These are phyloP conservation scores for Dromas ardeola DNA, from an alignment of 2,113 vertebrate genomes.

Conservation along the genomic window DNA sequence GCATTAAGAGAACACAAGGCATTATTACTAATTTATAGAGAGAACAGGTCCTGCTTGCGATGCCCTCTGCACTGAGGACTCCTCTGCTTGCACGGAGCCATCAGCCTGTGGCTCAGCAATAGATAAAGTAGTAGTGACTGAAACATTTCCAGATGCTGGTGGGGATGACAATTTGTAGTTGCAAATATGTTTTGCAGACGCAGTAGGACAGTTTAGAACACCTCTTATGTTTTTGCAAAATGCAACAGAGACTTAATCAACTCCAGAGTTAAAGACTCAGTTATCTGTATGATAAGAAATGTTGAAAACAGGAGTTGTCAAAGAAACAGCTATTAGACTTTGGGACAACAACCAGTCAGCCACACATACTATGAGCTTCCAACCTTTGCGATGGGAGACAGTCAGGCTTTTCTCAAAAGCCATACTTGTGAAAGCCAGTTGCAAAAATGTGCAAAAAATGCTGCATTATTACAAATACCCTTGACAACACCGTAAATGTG, in stretches of 20 bases:
- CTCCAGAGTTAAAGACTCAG: background rate
- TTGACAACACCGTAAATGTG: background rate
- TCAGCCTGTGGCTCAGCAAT: background rate
- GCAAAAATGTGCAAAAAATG: background rate
- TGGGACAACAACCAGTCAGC: background rate
- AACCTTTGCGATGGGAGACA: background rate
- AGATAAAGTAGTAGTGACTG: background rate
- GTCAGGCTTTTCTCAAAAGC: background rate
- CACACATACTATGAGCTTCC: background rate
- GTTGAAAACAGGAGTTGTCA: background rate
- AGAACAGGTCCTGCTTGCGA: background rate
- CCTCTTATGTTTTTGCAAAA: background rate
- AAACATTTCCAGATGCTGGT: background rate
- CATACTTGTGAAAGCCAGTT: background rate
- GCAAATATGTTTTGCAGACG: background rate
- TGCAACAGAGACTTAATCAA: background rate
- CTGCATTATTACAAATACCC: background rate
- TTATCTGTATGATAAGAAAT: background rate
- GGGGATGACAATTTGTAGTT: background rate
- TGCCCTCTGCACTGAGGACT: background rate
- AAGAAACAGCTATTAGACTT: background rate
- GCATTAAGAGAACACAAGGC: background rate
- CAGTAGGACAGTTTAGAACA: background rate
- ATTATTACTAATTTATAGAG: background rate
- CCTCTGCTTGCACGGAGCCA: background rate